Percentiles rank a stretch among this genome's conserved stretches.
Conservation (phyloP, 1,140 invertebrate species). For the Lepidostoma basale region DNA sequence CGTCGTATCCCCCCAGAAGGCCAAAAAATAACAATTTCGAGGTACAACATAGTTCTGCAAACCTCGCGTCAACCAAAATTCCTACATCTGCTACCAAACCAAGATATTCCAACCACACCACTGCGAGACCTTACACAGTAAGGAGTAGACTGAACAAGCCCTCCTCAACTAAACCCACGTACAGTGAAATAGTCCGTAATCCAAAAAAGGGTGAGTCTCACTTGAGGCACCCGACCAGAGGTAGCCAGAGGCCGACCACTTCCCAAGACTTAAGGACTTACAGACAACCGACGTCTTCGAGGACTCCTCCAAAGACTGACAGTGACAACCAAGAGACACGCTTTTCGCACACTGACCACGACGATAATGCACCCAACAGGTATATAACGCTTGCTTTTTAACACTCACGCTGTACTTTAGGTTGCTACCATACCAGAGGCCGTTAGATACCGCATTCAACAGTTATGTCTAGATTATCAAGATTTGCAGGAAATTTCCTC, state of each 20-base stretch:
- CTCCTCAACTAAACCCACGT: conserved; percentile 48
- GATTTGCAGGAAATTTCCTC: too few relatives aligned
- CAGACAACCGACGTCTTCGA: conserved; percentile 50
- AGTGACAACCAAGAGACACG: conserved; percentile 57
- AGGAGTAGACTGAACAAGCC: conserved; percentile 59
- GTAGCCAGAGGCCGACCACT: conserved; percentile 50
- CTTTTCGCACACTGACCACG: conserved; percentile 57
- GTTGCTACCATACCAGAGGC: too few relatives aligned
- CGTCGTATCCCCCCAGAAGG: conserved; percentile 38
- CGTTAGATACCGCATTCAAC: too few relatives aligned
- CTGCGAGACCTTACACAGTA: conserved; percentile 59
- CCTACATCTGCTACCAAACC: conserved; percentile 43
- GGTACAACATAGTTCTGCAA: conserved; percentile 49
- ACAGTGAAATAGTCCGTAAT: conserved; percentile 15
- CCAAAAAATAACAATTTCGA: conserved; percentile 53
- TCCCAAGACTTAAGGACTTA: conserved; percentile 46
- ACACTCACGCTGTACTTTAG: too few relatives aligned
- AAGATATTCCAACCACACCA: conserved; percentile 59
- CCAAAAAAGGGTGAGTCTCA: conserved; percentile 18
- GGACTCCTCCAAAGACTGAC: conserved; percentile 46
- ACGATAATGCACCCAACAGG: conserved; percentile 60
- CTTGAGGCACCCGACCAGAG: conserved; percentile 44
- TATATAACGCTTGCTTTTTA: conserved; percentile 40
- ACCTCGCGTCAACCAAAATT: conserved; percentile 29
- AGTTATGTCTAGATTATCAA: too few relatives aligned